Conservation (phyloP, 2,888 invertebrate species). For the Parnassius smintheus region DNA sequence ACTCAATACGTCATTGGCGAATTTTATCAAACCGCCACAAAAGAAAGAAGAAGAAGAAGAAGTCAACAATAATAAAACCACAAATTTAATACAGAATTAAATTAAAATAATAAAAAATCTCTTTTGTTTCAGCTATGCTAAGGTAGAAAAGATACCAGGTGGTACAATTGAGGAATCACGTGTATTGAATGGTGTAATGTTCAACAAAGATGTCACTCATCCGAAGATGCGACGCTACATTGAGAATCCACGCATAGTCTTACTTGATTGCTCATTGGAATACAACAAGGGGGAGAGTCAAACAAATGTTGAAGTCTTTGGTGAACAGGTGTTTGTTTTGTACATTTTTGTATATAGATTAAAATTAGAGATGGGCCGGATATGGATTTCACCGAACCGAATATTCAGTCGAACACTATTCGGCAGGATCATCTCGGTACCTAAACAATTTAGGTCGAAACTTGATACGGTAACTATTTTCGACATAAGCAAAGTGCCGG, state of each 20-base stretch:
- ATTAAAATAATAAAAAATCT: neutral
- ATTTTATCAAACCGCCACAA: too few relatives aligned
- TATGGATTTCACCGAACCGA: too few relatives aligned
- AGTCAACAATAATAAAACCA: too few relatives aligned
- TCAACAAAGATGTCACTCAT: slow-evolving; percentile 99
- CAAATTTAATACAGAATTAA: too few relatives aligned
- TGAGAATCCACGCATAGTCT: slow-evolving; percentile 96
- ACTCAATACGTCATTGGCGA: too few relatives aligned
- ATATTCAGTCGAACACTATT: too few relatives aligned
- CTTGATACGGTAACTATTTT: too few relatives aligned
- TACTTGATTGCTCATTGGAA: slow-evolving; percentile 97
- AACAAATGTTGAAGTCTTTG: slow-evolving; percentile 97
- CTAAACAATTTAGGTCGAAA: too few relatives aligned
- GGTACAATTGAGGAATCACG: slow-evolving; percentile 96
- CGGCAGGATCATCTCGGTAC: too few relatives aligned
- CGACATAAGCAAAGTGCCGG: too few relatives aligned
- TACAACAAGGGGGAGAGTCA: slow-evolving; percentile 99
- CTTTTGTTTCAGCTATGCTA: slow-evolving; percentile 86
- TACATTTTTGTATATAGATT: neutral
- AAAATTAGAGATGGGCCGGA: too few relatives aligned
- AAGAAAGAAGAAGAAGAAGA: too few relatives aligned
- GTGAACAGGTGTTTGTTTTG: slow-evolving; percentile 83
- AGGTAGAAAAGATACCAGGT: slow-evolving; percentile 97
- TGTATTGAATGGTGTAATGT: slow-evolving; percentile 96
- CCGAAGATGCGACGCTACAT: slow-evolving; percentile 97